These are phyloP conservation scores for Myotis davidii DNA, from an alignment of 2,113 vertebrate genomes.

Conservation along the genomic window DNA sequence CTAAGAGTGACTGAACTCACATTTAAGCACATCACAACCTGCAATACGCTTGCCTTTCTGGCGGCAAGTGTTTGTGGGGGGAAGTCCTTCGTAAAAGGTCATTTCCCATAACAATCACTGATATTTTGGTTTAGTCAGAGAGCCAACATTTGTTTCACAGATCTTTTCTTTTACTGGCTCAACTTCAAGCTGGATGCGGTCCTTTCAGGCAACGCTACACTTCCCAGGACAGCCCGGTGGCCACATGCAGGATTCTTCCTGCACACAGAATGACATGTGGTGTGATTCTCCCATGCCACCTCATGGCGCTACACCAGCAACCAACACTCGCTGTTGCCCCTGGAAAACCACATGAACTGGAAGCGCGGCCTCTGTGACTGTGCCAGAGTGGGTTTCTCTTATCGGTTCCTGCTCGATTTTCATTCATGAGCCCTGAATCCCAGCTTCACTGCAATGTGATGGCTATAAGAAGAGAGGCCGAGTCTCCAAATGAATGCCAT, in stretches of 20 bases:
- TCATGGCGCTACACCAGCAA: neutral
- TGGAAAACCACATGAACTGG: slow-evolving; percentile 39
- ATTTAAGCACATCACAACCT: neutral
- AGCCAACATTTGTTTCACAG: neutral
- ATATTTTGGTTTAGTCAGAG: slow-evolving; percentile 47
- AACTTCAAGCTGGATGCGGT: neutral
- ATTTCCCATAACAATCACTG: slow-evolving; percentile 78
- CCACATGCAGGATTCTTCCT: neutral
- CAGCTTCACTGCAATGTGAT: neutral
- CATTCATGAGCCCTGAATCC: slow-evolving; percentile 4
- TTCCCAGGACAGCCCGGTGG: neutral
- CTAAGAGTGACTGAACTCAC: neutral
- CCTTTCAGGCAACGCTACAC: slow-evolving; percentile 25
- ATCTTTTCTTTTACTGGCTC: slow-evolving; percentile 23
- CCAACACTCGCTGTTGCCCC: slow-evolving; percentile 31
- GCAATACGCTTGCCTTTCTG: neutral
- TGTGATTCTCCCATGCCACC: neutral
- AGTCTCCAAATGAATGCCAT: slow-evolving; percentile 40
- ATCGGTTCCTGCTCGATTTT: neutral
- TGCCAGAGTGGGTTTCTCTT: neutral
- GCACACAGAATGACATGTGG: neutral
- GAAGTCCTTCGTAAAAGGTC: slow-evolving; percentile 72
- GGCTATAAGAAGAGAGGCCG: slow-evolving; percentile 51
- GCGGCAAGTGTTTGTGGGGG: neutral
- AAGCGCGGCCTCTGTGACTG: slow-evolving; percentile 22